Evolutionary conservation across 2,113 vertebrate genomes (phyloP).

Genomic region (Willisornis vidua): DNA sequence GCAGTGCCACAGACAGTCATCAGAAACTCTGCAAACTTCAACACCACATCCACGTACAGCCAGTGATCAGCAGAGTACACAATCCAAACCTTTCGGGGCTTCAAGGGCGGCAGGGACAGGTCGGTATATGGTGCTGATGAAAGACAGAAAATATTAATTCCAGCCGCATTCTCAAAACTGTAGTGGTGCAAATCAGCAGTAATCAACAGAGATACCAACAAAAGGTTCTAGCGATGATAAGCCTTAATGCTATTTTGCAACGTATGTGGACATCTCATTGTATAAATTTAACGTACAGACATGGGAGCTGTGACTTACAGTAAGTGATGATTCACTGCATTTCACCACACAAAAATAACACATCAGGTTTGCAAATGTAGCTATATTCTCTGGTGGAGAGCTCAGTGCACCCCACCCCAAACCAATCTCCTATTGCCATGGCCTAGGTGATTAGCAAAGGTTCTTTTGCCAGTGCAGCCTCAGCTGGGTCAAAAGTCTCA

Average conservation of each 20-base stretch:
- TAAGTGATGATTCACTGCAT: background rate
- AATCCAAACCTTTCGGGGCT: conserved; percentile 81
- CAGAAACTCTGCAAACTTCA: conserved; percentile 91
- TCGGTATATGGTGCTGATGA: background rate
- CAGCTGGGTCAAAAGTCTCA: background rate
- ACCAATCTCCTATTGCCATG: background rate
- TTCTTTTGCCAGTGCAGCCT: background rate
- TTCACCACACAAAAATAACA: background rate
- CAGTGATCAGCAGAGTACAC: conserved; percentile 92
- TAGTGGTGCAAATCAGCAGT: background rate
- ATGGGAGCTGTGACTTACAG: background rate
- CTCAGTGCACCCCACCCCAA: background rate
- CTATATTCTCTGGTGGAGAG: background rate
- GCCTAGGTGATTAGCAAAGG: background rate
- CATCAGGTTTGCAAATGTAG: background rate
- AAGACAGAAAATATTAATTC: background rate
- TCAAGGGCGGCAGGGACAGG: conserved; percentile 49
- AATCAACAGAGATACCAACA: background rate
- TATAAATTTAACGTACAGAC: background rate
- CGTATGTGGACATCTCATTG: background rate
- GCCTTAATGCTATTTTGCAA: background rate
- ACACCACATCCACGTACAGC: conserved; percentile 87
- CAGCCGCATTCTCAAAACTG: background rate
- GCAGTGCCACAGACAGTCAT: conserved; percentile 85
- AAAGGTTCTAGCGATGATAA: background rate